Percentiles rank a stretch among this genome's conserved stretches.
Conservation (phyloP, 2,113 vertebrate species). For the Struthidea cinerea region DNA sequence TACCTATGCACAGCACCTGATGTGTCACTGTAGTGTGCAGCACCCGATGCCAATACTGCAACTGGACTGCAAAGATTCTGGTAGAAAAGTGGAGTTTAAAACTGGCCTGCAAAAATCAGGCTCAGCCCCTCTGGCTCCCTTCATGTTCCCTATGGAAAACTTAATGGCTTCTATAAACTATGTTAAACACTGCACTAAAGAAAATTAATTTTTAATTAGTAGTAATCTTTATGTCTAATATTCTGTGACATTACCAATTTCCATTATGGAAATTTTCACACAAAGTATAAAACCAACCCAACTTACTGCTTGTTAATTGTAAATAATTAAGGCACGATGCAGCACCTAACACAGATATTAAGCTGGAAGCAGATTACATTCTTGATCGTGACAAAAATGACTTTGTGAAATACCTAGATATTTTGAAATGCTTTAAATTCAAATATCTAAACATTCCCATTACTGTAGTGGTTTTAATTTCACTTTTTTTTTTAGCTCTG, state of each 20-base stretch:
- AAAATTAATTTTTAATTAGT: not conserved
- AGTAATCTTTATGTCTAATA: not conserved
- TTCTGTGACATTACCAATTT: not conserved
- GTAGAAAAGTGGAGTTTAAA: not conserved
- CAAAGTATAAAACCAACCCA: not conserved
- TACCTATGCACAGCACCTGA: not conserved
- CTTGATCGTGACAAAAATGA: not conserved
- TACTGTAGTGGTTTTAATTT: not conserved
- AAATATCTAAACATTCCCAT: not conserved
- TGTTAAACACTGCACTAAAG: not conserved
- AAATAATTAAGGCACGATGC: not conserved
- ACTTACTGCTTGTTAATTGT: not conserved
- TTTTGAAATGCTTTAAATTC: not conserved
- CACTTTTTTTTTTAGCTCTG: not conserved
- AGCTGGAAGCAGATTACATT: not conserved
- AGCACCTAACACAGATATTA: not conserved
- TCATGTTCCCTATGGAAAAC: not conserved
- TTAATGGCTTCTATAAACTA: not conserved
- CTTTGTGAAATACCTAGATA: not conserved
- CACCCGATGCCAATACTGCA: not conserved
- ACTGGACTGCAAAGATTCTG: not conserved
- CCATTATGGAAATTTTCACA: not conserved
- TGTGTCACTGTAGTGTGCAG: rapidly evolving
- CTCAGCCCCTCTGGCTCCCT: not conserved
- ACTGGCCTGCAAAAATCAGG: not conserved